These are phyloP conservation scores for Lagenorhynchus albirostris DNA, from an alignment of 2,113 vertebrate genomes.

Conservation along the genomic window DNA sequence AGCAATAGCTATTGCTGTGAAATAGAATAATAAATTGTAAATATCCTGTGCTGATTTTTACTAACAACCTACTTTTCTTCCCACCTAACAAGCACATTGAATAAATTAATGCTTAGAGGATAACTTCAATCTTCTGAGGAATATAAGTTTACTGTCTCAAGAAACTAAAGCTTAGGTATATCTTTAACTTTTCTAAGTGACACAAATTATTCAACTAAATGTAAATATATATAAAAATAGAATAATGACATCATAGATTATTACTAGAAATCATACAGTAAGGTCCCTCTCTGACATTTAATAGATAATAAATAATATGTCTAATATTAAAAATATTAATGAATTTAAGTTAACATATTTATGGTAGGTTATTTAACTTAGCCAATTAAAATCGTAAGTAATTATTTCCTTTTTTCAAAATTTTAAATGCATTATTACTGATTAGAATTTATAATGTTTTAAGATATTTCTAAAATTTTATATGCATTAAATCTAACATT, in stretches of 20 bases:
- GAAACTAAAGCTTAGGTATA: neutral
- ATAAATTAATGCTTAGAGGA: neutral
- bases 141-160: neutral
- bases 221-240: neutral
- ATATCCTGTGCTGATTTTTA: neutral
- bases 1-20: neutral
- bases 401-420: neutral
- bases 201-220: neutral
- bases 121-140: neutral
- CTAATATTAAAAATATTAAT: conserved; percentile 5
- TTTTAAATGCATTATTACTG: neutral
- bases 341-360: neutral
- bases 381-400: neutral
- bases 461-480: neutral
- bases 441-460: conserved; percentile 16
- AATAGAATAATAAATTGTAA: neutral
- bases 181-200: neutral
- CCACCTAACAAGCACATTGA: neutral
- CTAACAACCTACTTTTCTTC: neutral
- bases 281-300: neutral
- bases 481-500: neutral
- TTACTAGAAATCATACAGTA: neutral
- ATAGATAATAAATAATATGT: neutral
- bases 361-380: neutral
- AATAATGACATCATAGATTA: neutral